Base-by-base conservation (phyloP, 1,140 invertebrate species). In the Dryas iulia region DNA sequence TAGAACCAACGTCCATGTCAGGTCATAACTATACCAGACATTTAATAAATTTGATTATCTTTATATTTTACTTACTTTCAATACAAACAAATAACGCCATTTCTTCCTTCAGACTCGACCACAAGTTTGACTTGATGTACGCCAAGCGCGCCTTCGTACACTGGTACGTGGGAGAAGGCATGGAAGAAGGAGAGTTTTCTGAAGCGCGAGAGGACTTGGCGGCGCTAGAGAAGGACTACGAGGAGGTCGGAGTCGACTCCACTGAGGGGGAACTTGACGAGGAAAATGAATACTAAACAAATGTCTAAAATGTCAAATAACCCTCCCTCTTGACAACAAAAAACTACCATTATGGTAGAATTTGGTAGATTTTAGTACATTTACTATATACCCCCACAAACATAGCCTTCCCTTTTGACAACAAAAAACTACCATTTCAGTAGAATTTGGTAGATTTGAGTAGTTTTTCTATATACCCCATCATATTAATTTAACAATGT, bases 161-260 rank as follows among this genome's bases (percentile, higher is more conserved):
- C 81, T 96, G 95, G 95, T 96, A 96, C 82, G 95, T 97, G 54
- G 95, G 96, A 76, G 96, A 97, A 93, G 96, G 96, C 91, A 97
- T 97, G 96, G 96, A 97, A 92, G 96, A 97, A 87, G 95, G 95
- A 65, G 96, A 97, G 91, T 97, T 98, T 93, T 95, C 94, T 24
- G 96, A 97, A 87, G 97, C 97, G 59, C 94, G 96, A 78, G 96
- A 98, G 91, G 96, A 97, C 94, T 92, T 97, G 87, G 96, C 96
- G 57, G 96, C 96, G 21, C 92, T 97, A 14, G 95, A 97, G 93
- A 96, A 96, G 92, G 96, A 97, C 88, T 97, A 97, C 92, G 96
- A 96, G 92, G 95, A 96, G 87, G 95, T 96, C 84, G 95, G 95
- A 83, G 94, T 95, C 92, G 95, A 96, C 93, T 95, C 95, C 64